phyloP scores from a whole-genome alignment of 2,113 vertebrate species.

The Maccullochella peelii region DNA sequence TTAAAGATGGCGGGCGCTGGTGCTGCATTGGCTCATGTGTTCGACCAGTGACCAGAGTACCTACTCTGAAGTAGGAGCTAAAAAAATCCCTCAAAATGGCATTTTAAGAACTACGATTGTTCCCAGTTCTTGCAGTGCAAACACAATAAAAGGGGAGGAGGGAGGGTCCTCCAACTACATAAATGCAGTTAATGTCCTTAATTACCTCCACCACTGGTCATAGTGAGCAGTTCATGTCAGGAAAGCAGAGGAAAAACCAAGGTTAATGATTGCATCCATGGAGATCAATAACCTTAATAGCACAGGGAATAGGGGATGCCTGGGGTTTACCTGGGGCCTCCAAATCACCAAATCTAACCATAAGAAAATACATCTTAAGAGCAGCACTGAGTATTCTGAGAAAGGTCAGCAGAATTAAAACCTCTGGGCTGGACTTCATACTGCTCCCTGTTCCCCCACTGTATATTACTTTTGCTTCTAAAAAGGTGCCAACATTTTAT shows the following conservation, averaged over 20 bases:
- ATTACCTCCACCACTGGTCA: not conserved
- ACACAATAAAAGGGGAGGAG: too few species aligned
- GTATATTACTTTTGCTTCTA: not conserved
- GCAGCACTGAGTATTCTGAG: not conserved
- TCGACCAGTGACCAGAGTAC: too few species aligned
- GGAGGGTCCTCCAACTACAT: too few species aligned
- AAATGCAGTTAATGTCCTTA: not conserved
- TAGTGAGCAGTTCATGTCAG: not conserved
- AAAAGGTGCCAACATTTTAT: constrained; percentile 2
- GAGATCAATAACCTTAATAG: not conserved
- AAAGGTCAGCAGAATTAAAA: not conserved
- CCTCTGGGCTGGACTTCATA: not conserved
- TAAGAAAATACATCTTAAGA: not conserved
- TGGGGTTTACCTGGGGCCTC: not conserved
- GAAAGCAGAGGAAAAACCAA: not conserved
- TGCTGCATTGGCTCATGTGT: too few species aligned
- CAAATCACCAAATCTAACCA: not conserved
- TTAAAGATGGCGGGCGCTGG: too few species aligned
- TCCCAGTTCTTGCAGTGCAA: too few species aligned
- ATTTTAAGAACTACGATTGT: too few species aligned
- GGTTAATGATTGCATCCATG: not conserved
- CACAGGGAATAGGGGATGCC: not conserved
- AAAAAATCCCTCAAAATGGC: too few species aligned
- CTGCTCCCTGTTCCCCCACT: not conserved
- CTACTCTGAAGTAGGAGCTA: too few species aligned